Base-by-base conservation (phyloP, 2,888 invertebrate species). In the Synergus laeviventris region DNA sequence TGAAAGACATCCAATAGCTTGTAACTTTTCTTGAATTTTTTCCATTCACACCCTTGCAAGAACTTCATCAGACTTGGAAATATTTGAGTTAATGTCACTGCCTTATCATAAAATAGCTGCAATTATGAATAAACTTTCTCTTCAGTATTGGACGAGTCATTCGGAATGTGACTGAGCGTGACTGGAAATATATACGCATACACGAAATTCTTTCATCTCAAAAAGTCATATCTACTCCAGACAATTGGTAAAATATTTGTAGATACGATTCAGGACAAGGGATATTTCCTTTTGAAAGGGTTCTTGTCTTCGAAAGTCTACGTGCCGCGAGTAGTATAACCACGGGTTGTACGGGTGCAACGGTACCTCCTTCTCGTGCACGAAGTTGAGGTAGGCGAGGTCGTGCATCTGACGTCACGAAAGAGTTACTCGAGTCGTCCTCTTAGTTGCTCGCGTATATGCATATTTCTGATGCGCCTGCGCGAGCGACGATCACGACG, bases 341-440 rank as follows among this genome's bases (percentile, higher is more conserved):
- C 75, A 76, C 74, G 56, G 61, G 49, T 74, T 74, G 59, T 77
- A 76, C 81, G 74, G 81, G 77, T 81, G 82, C 85, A 86, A 86
- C 86, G 87, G 86, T 86, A 86, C 83, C 84, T 84, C 81, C 82
- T 81, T 81, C 84, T 81, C 83, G 82, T 76, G 77, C 86, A 84
- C 85, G 82, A 88, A 86, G 90, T 89, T 89, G 89, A 88, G 89
- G 87, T 89, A 89, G 90, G 90, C 88, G 90, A 90, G 90, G 90
- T 90, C 88, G 90, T 83, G 84, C 79, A 84, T 31, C 73, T 81
- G 81, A 81, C 81, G 81, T 81, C 81, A 81, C 74, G 62, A 49
- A 74, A 75, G 61, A 70, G 78, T 78, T 76, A 78, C 60, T 76
- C 64, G 78, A 78, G 70, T 78, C 78, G 76, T 76, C 78, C 74